Evolutionary conservation across 2,113 vertebrate genomes (phyloP).

Genomic region (Petaurus breviceps): DNA sequence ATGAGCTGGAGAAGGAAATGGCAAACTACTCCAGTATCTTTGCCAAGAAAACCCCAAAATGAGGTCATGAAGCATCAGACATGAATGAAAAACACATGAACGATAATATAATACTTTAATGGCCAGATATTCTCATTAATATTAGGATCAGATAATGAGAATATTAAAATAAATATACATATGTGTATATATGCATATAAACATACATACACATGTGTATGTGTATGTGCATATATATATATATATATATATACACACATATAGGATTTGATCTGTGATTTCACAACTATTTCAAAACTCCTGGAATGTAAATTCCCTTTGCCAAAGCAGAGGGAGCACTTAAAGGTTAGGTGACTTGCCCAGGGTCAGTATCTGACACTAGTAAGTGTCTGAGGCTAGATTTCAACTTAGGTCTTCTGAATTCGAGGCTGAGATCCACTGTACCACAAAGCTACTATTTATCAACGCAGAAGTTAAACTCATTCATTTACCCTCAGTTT

Average conservation of each 20-base stretch:
- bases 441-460: conserved; percentile 38
- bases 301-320: background rate
- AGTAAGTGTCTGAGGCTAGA: background rate
- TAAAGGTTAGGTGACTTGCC: background rate
- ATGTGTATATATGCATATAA: background rate
- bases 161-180: background rate
- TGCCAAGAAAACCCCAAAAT: background rate
- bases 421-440: conserved; percentile 15
- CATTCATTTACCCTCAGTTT: background rate
- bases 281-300: background rate
- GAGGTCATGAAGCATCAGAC: background rate
- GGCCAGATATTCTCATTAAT: background rate
- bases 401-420: background rate
- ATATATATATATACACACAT: background rate
- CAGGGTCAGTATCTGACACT: background rate
- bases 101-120: background rate
- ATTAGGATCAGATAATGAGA: background rate
- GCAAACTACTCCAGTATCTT: background rate
- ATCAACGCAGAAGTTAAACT: background rate
- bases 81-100: background rate
- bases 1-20: background rate
- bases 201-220: no score
- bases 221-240: no score
- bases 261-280: background rate
- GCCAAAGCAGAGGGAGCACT: background rate